Conservation (phyloP, 1,140 invertebrate genomes). For the Conopomorpha cramerella region DNA sequence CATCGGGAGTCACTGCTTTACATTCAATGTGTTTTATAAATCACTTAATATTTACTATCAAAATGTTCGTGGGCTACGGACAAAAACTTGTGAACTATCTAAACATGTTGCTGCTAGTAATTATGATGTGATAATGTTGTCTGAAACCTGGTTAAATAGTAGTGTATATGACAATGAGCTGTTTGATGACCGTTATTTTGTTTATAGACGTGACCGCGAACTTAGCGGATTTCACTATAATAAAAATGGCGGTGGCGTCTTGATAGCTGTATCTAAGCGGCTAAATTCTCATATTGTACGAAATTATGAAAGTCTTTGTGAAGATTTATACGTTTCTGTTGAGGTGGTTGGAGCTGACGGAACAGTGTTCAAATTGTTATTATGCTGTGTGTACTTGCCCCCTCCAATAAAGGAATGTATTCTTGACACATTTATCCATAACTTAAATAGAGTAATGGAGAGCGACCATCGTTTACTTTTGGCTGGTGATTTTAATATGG, state of each 20-base stretch:
- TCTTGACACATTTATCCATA: neutral
- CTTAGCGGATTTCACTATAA: too few relatives aligned
- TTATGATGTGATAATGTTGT: constrained; percentile 6
- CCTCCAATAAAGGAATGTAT: neutral
- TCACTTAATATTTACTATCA: constrained; percentile 5
- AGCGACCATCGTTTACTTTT: neutral
- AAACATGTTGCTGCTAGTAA: neutral
- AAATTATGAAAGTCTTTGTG: too few relatives aligned
- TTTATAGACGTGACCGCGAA: constrained; percentile 4
- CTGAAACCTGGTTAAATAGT: constrained; percentile 7
- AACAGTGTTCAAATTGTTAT: too few relatives aligned
- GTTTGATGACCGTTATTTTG: constrained; percentile 1
- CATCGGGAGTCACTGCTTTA: too few relatives aligned
- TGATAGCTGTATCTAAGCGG: too few relatives aligned
- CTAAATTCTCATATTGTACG: too few relatives aligned
- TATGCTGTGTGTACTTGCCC: neutral
- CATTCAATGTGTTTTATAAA: too few relatives aligned
- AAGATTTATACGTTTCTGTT: too few relatives aligned
- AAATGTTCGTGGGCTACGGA: constrained; percentile 6
- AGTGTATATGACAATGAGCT: constrained; percentile 4
- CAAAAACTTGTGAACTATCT: constrained; percentile 4
- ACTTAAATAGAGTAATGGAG: neutral
- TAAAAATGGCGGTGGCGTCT: too few relatives aligned
- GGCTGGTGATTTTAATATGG: constrained; percentile 1
- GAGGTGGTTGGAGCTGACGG: too few relatives aligned